Evolutionary conservation across 2,797 vertebrate genomes (phyloP).

Genomic region (Sylvilagus floridanus): DNA sequence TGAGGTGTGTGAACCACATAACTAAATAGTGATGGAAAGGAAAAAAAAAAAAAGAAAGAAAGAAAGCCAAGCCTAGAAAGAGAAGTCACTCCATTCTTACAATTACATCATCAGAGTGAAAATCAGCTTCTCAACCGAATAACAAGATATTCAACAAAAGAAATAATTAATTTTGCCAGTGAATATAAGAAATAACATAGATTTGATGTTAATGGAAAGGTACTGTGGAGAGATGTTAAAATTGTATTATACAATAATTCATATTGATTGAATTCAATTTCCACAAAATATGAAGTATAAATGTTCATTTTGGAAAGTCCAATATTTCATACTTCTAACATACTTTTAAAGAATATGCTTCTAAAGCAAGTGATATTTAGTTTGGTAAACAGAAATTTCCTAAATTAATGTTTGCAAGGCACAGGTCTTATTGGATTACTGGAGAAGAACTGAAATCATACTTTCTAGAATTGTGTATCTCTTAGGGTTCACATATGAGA

Average conservation of each 20-base stretch:
- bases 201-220: slow-evolving; percentile 23
- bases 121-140: neutral
- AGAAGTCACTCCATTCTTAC: neutral
- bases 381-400: slow-evolving; percentile 27
- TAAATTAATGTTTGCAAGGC: neutral
- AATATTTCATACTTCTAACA: slow-evolving; percentile 41
- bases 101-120: neutral
- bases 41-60: slow-evolving; percentile 46
- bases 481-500: neutral
- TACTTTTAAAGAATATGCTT: neutral
- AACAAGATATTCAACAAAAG: neutral
- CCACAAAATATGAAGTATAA: slow-evolving; percentile 38
- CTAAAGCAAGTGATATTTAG: neutral
- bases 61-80: slow-evolving; percentile 42
- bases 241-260: slow-evolving; percentile 27
- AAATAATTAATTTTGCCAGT: slow-evolving; percentile 18
- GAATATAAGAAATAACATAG: slow-evolving; percentile 42
- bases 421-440: neutral
- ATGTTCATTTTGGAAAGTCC: neutral
- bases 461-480: neutral
- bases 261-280: slow-evolving; percentile 20
- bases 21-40: neutral
- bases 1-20: slow-evolving; percentile 15
- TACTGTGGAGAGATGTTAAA: neutral
- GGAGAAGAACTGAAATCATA: neutral